A percentile compares a stretch with the other conserved stretches of the same genome.
These are phyloP conservation scores for Diploscapter pachys DNA, from an alignment of 1,140 invertebrate species.

Conservation along the genomic window DNA sequence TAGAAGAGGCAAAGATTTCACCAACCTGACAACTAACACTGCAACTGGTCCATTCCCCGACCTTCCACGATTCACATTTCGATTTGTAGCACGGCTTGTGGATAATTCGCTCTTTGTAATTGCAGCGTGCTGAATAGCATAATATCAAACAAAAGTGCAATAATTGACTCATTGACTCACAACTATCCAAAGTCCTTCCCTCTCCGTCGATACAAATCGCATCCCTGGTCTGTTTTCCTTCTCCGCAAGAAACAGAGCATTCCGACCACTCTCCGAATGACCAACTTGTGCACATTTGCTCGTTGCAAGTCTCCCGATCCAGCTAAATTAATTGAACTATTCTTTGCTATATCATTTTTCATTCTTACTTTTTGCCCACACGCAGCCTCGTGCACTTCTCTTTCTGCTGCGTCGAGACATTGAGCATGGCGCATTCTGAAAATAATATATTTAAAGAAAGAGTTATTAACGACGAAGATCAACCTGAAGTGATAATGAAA, in stretches of 20 bases:
- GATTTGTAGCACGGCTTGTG: constrained; percentile 46
- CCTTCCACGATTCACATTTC: constrained; percentile 49
- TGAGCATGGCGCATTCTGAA: constrained; percentile 65
- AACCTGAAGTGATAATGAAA: too few relatives aligned
- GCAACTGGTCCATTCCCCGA: constrained; percentile 50
- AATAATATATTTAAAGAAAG: too few relatives aligned
- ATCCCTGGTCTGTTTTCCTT: constrained; percentile 67
- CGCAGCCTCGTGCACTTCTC: constrained; percentile 43
- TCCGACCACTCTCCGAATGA: constrained; percentile 60
- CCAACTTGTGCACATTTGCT: constrained; percentile 53
- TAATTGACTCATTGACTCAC: neutral
- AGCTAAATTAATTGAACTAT: neutral
- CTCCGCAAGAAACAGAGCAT: constrained; percentile 71
- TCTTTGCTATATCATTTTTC: constrained; percentile 9
- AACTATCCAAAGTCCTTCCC: constrained; percentile 19
- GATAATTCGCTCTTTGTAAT: constrained; percentile 46
- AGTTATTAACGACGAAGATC: too few relatives aligned
- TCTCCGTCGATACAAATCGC: constrained; percentile 65
- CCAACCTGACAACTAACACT: constrained; percentile 36
- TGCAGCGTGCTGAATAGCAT: constrained; percentile 32
- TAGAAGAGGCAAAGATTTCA: neutral
- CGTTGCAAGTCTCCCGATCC: constrained; percentile 52
- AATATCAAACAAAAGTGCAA: constrained; percentile 4
- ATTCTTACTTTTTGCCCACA: constrained; percentile 24
- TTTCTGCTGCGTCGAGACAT: constrained; percentile 64